These are phyloP conservation scores for Trissolcus japonicus DNA, from an alignment of 2,888 invertebrate genomes.

Conservation along the genomic window DNA sequence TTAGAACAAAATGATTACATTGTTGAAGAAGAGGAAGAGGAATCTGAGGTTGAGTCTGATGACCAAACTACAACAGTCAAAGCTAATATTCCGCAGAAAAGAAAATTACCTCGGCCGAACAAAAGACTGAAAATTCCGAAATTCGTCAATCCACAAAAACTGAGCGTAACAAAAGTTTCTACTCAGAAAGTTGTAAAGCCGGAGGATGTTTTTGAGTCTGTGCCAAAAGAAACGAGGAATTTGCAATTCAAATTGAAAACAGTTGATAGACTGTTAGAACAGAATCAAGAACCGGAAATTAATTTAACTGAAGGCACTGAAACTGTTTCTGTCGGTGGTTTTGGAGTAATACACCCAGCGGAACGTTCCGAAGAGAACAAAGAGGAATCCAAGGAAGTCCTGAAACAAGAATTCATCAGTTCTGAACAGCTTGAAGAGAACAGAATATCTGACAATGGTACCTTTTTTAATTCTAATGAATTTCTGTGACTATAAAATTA, in stretches of 20 bases:
- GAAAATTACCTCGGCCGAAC: constrained; percentile 72
- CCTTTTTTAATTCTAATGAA: not conserved
- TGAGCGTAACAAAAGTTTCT: constrained; percentile 69
- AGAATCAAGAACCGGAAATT: constrained; percentile 11
- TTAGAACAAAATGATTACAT: constrained; percentile 7
- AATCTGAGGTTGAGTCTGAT: constrained; percentile 83
- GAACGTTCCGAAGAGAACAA: constrained; percentile 61
- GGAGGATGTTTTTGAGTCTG: constrained; percentile 79
- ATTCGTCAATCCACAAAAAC: constrained; percentile 76
- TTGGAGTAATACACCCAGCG: constrained; percentile 70
- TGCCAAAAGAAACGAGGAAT: constrained; percentile 73
- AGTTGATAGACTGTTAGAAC: constrained; percentile 66
- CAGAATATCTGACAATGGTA: constrained; percentile 82
- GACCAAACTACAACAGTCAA: constrained; percentile 73
- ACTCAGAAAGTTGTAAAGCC: constrained; percentile 72
- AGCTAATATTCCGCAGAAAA: constrained; percentile 76
- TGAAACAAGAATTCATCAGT: constrained; percentile 77
- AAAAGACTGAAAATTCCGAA: constrained; percentile 79
- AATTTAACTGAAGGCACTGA: constrained; percentile 25
- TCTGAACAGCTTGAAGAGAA: constrained; percentile 82
- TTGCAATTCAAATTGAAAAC: constrained; percentile 79
- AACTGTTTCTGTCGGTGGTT: constrained; percentile 65
- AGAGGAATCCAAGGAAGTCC: constrained; percentile 61
- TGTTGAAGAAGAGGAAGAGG: constrained; percentile 70
- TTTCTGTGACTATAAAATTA: not conserved